Conservation (phyloP, 1,140 invertebrate species). For the Lanistes nyassanus region DNA sequence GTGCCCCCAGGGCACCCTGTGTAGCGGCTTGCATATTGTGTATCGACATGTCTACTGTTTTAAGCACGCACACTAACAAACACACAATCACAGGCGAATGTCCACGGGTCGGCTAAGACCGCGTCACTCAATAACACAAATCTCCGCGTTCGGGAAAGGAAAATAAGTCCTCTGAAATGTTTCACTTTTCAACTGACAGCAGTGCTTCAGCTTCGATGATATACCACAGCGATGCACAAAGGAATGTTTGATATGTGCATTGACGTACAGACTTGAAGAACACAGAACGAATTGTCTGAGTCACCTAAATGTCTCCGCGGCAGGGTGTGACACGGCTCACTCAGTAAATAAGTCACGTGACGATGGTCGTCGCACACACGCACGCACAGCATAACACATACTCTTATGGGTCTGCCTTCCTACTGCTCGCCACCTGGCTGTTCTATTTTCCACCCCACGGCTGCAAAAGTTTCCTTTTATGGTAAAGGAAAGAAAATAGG, state of each 20-base stretch:
- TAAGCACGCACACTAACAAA: constrained; percentile 19
- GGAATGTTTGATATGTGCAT: constrained; percentile 5
- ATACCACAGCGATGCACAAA: not conserved
- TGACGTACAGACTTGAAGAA: constrained; percentile 3
- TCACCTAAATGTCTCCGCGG: constrained; percentile 19
- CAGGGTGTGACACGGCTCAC: constrained; percentile 26
- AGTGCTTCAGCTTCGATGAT: not conserved
- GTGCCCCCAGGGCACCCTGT: constrained; percentile 67
- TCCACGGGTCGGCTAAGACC: constrained; percentile 22
- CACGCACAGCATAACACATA: not conserved
- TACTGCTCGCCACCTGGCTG: constrained; percentile 40
- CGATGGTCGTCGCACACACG: constrained; percentile 16
- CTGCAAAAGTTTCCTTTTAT: constrained; percentile 8
- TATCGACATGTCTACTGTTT: constrained; percentile 21
- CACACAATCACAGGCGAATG: constrained; percentile 22
- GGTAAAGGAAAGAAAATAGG: not conserved
- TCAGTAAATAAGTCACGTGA: constrained; percentile 30
- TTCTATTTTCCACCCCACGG: constrained; percentile 15
- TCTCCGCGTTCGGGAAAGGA: constrained; percentile 7
- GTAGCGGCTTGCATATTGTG: constrained; percentile 23
- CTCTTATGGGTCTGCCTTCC: not conserved
- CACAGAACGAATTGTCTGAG: constrained; percentile 16
- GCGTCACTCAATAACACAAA: constrained; percentile 23
- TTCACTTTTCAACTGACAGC: not conserved
- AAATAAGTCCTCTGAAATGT: constrained; percentile 10